These are phyloP conservation scores for Hypercompe scribonia DNA, from an alignment of 2,888 invertebrate species.

Conservation along the genomic window DNA sequence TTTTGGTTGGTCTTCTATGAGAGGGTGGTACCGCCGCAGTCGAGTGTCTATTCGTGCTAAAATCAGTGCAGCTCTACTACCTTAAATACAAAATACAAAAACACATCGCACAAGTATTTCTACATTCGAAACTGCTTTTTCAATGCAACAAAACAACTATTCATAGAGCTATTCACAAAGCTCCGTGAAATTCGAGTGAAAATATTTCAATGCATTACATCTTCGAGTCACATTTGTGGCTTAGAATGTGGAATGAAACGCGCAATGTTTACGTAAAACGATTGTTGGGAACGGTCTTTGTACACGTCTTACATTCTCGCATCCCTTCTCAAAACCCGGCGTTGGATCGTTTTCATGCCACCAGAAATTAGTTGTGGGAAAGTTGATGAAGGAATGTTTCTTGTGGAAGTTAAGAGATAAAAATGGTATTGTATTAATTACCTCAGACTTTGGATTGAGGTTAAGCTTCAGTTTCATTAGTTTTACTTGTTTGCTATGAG, in stretches of 20 bases:
- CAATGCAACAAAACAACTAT: slow-evolving; percentile 17
- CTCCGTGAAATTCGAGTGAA: slow-evolving; percentile 28
- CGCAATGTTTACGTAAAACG: slow-evolving; percentile 57
- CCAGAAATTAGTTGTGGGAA: slow-evolving; percentile 55
- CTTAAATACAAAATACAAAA: too few species aligned
- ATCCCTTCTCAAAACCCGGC: slow-evolving; percentile 29
- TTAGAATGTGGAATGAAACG: slow-evolving; percentile 45
- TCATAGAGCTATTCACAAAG: slow-evolving; percentile 19
- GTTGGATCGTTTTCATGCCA: slow-evolving; percentile 50
- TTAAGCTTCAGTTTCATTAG: neutral
- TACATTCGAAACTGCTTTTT: slow-evolving; percentile 3
- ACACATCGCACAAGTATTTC: slow-evolving; percentile 3
- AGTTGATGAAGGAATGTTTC: slow-evolving; percentile 29
- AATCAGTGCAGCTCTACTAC: too few species aligned
- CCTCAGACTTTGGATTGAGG: neutral
- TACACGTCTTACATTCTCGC: slow-evolving; percentile 23
- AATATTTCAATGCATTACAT: slow-evolving; percentile 49
- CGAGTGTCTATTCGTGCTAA: too few species aligned
- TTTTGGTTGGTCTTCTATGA: too few species aligned
- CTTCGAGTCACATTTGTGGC: slow-evolving; percentile 32
- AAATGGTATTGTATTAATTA: slow-evolving; percentile 9
- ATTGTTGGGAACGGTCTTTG: slow-evolving; percentile 56
- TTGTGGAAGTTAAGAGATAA: neutral
- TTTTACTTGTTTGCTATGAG: too few species aligned
- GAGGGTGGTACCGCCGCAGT: too few species aligned